A percentile compares a stretch with the other conserved stretches of the same genome.
Evolutionary conservation across 2,113 vertebrate species (phyloP).

Genomic region (Odontesthes bonariensis): DNA sequence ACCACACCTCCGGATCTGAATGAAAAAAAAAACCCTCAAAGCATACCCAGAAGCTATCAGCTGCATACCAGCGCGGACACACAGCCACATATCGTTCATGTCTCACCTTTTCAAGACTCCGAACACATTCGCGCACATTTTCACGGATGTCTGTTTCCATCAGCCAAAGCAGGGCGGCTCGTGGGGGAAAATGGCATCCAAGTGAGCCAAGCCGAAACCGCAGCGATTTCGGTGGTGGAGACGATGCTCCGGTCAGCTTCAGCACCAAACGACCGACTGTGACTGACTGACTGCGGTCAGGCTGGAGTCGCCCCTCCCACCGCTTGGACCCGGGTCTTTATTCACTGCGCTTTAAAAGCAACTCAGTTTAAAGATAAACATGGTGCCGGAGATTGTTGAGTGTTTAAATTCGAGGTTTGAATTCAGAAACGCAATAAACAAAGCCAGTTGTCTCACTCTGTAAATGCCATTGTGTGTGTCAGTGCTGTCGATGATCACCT

Average conservation of each 20-base stretch:
- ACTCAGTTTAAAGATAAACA: not conserved
- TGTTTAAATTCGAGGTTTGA: not conserved
- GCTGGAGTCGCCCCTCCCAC: constrained; percentile 73
- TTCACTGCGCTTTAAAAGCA: not conserved
- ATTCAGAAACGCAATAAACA: too few species aligned
- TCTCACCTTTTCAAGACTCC: constrained; percentile 86
- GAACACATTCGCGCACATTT: constrained; percentile 86
- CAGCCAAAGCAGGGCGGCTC: constrained; percentile 48
- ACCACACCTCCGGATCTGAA: constrained; percentile 16
- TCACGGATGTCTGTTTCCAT: constrained; percentile 75
- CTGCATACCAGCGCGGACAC: not conserved
- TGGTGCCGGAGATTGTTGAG: fast-evolving
- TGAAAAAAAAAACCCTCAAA: not conserved
- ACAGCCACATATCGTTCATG: not conserved
- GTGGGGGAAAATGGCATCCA: constrained; percentile 32
- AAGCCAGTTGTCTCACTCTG: not conserved
- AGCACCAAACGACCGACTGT: constrained; percentile 20
- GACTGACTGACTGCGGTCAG: constrained; percentile 53
- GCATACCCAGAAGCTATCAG: constrained; percentile 34
- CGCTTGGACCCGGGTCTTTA: constrained; percentile 10
- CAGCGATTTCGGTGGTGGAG: not conserved
- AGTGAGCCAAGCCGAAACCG: not conserved
- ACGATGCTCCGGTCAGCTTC: constrained; percentile 49
- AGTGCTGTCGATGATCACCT: constrained; percentile 57
- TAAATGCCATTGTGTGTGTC: constrained; percentile 27